phyloP scores from a whole-genome alignment of 2,797 vertebrate genomes.

The Furcifer pardalis region DNA sequence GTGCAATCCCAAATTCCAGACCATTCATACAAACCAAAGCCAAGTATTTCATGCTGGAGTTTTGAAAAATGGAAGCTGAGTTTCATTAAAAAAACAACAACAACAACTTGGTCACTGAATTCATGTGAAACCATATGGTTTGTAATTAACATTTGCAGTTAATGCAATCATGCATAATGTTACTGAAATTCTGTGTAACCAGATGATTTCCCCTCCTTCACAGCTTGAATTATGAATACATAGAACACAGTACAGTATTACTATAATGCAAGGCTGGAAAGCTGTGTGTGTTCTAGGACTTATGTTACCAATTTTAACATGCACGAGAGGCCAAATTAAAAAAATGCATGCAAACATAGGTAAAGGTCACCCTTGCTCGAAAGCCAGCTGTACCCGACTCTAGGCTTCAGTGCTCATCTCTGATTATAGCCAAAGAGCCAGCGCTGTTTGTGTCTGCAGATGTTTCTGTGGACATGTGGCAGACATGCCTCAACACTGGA shows the following conservation, averaged over 20 bases:
- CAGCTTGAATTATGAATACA: slow-evolving; percentile 5
- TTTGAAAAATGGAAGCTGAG: slow-evolving; percentile 4
- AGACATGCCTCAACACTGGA: too few species aligned
- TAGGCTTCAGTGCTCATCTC: too few species aligned
- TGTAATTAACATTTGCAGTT: not conserved
- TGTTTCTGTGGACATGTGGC: too few species aligned
- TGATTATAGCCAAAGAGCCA: too few species aligned
- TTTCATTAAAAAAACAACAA: not conserved
- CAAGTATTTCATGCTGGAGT: not conserved
- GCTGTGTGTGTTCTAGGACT: not conserved
- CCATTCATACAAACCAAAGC: slow-evolving; percentile 6
- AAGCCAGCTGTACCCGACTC: too few species aligned
- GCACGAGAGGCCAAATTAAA: not conserved
- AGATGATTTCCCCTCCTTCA: not conserved
- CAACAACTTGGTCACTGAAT: not conserved
- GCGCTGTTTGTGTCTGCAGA: too few species aligned
- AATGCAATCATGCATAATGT: not conserved
- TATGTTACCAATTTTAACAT: slow-evolving; percentile 15
- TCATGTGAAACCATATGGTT: not conserved
- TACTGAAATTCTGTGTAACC: slow-evolving; percentile 2
- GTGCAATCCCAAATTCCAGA: slow-evolving; percentile 41
- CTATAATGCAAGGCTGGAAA: not conserved
- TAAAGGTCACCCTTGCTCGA: too few species aligned
- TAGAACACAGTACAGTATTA: not conserved
- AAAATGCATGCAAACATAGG: not conserved